Evolutionary conservation across 1,140 invertebrate genomes (phyloP), one percentile per base, ranked within the genome.

Genomic region (Psilanteris sp.): DNA sequence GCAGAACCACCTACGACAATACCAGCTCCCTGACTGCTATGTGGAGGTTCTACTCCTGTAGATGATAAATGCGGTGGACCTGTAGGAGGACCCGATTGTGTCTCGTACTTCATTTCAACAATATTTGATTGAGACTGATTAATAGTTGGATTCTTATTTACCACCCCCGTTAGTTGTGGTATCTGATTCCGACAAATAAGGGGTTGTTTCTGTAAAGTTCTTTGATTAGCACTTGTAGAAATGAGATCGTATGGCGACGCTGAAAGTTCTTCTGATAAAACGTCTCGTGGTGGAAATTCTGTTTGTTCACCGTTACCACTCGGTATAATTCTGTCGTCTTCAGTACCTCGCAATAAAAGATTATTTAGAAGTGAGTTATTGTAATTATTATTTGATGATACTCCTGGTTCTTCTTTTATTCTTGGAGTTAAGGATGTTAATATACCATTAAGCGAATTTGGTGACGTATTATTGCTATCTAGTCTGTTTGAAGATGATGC

Each of bases 81-180:
- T 1, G 80, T 66, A 1, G 81, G 81, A 0, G 83, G 83, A 0
- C 81, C 85, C 0, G 80, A 64, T 10, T 88, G 87, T 0, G 79
- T 85, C 29, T 87, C 87, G 80, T 87, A 89, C 79, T 89, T 89
- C 87, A 89, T 88, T 3, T 87, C 85, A 46, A 82, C 67, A 3
- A 82, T 75, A 13, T 81, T 76, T 1, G 79, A 62, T 18, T 29
- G 62, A 0, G 79, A 46, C 32, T 39, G 61, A 11, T 46, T 43
- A 16, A 52, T 78, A 31, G 43, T 18, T 0, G 67, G 4, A 20
- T 52, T 41, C 16, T 79, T 78, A 5, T 54, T 62, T 2, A 9
- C 32, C 18, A 80, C 31, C 1, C 46, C 24, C 5, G 43, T 24
- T 13, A 44, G 1, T 37, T 39, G 14, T 29, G 34, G 18, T 8